These are phyloP conservation scores for Pomacea canaliculata DNA, from an alignment of 2,888 invertebrate genomes.

Conservation along the genomic window DNA sequence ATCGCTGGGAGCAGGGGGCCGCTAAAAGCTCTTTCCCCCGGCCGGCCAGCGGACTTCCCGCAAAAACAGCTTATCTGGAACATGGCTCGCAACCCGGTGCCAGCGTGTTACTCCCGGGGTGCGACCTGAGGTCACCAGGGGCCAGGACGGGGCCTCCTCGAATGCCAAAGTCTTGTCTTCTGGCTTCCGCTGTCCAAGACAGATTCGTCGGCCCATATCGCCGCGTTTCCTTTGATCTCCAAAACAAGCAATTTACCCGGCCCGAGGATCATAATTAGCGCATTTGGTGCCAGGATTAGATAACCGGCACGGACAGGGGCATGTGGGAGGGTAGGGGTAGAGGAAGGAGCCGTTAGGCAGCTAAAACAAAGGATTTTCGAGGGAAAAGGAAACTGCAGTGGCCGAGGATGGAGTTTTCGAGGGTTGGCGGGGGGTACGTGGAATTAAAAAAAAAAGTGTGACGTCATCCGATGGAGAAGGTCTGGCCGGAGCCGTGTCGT, in stretches of 20 bases:
- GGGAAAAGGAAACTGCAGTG: not conserved
- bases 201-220: not conserved
- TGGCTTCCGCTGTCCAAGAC: constrained; percentile 7
- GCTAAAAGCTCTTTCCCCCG: too few relatives aligned
- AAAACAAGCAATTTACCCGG: constrained; percentile 18
- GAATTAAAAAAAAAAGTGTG: constrained; percentile 22
- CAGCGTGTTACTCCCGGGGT: not conserved
- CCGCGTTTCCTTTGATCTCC: constrained; percentile 20
- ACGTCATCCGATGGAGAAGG: constrained; percentile 15
- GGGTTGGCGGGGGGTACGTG: not conserved
- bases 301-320: constrained; percentile 18
- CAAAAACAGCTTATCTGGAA: too few relatives aligned
- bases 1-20: too few relatives aligned
- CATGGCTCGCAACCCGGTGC: constrained; percentile 4
- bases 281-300: constrained; percentile 27
- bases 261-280: constrained; percentile 21
- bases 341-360: not conserved
- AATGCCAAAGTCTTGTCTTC: too few relatives aligned
- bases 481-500: constrained; percentile 9
- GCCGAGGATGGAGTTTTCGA: not conserved
- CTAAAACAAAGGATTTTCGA: constrained; percentile 21
- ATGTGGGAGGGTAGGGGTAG: too few relatives aligned
- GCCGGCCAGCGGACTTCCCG: too few relatives aligned
- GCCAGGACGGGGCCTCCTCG: too few relatives aligned
- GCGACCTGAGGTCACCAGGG: too few relatives aligned